phyloP scores from a whole-genome alignment of 2,888 invertebrate species.

The Orthonevra nobilis region DNA sequence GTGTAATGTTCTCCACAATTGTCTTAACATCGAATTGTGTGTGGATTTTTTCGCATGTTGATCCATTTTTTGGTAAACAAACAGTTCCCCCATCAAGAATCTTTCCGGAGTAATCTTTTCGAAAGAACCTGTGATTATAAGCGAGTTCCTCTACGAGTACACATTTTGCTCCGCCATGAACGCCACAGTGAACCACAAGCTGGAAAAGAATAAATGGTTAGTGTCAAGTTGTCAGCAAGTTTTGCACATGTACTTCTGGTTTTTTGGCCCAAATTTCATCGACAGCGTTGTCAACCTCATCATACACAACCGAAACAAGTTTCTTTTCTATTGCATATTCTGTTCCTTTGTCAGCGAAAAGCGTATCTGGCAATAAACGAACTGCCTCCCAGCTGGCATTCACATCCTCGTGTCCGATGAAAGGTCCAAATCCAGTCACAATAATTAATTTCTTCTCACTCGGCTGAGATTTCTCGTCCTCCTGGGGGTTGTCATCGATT shows the following conservation, averaged over 20 bases:
- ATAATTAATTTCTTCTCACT: constrained; percentile 74
- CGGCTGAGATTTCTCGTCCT: neutral
- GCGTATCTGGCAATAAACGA: constrained; percentile 81
- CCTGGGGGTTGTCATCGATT: neutral
- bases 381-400: constrained; percentile 92
- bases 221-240: too few species aligned
- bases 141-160: constrained; percentile 78
- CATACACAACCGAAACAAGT: constrained; percentile 85
- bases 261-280: constrained; percentile 84
- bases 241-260: constrained; percentile 81
- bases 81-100: constrained; percentile 72
- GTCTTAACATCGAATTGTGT: constrained; percentile 77
- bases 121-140: constrained; percentile 77
- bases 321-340: constrained; percentile 81
- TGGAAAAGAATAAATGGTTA: constrained; percentile 53
- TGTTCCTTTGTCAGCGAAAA: constrained; percentile 75
- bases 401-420: constrained; percentile 82
- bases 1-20: constrained; percentile 79
- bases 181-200: constrained; percentile 80
- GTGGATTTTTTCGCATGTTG: constrained; percentile 72
- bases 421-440: constrained; percentile 90
- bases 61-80: constrained; percentile 72
- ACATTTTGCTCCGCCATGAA: constrained; percentile 76
- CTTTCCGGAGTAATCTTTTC: constrained; percentile 76
- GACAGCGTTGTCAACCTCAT: constrained; percentile 82